Base-by-base conservation (phyloP, 2,888 invertebrate species). In the Lymantria monacha region DNA sequence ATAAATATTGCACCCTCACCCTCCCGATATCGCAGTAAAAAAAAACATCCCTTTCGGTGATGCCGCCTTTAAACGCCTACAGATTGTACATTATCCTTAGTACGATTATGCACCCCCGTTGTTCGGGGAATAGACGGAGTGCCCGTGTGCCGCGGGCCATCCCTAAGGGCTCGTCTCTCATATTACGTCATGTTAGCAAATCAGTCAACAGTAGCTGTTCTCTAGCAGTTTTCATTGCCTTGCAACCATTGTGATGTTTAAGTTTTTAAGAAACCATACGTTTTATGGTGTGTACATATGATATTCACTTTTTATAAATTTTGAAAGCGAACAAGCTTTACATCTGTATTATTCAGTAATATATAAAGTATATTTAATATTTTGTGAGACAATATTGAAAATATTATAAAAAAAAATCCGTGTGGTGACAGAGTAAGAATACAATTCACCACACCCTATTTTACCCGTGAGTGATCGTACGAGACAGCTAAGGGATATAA, bases 71-170 rank as follows among this genome's bases (percentile, higher is more conserved):
- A 91, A 91, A 91, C 89, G 91, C 89, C 91, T 91, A 90, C 91
- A 91, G 91, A 91, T 91, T 91, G 91, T 91, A 91, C 90, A 91
- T 90, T 91, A 90, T 91, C 91, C 89, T 90, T 88, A 89, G 87
- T 89, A 85, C 87, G 89, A 91, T 91, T 91, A 91, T 91, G 91
- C 91, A 91, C 91, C 91, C 91, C 83, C 88, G 86, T 79, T 86
- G 90, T 89, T 83, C 87, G 76, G 90, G 86, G 89, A 89, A 87
- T 89, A 83, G 80, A 69, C 81, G 76, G 83, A 88, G 89, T 87
- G 83, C 88, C 85, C 83, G 76, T 72, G 85, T 69, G 83, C 85
- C 79, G 68, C 67, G 71, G 74, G 79, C 76, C 64, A 64, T 83
- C 91, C 86, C 87, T 53, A 45, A 83, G 76, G 91, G 78, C 83